phyloP scores from a whole-genome alignment of 2,113 vertebrate genomes.

The Nothocercus nigrocapillus region DNA sequence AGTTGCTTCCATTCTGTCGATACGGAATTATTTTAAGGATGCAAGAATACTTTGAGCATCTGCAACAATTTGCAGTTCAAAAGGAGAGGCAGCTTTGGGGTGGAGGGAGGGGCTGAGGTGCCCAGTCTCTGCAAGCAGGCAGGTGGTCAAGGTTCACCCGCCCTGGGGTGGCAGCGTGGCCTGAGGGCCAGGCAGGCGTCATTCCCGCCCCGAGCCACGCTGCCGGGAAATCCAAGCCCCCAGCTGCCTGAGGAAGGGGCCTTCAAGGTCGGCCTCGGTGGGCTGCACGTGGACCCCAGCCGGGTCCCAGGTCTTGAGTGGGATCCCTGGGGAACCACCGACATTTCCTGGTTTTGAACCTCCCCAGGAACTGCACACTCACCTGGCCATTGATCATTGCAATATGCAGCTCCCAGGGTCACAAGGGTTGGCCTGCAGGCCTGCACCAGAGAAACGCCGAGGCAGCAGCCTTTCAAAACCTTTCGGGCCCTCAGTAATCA shows the following conservation, averaged over 20 bases:
- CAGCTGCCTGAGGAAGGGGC: not conserved
- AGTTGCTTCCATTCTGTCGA: not conserved
- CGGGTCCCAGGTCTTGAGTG: not conserved
- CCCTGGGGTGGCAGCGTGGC: not conserved
- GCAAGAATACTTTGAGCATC: not conserved
- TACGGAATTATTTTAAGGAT: not conserved
- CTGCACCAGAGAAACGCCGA: not conserved
- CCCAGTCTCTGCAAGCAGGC: not conserved
- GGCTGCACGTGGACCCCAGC: not conserved
- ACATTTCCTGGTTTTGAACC: not conserved
- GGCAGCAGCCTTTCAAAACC: not conserved
- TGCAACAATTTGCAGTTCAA: not conserved
- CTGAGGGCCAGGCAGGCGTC: not conserved
- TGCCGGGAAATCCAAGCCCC: not conserved
- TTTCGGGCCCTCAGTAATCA: not conserved
- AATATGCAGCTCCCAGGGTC: not conserved
- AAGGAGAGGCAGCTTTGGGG: not conserved
- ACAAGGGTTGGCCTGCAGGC: not conserved
- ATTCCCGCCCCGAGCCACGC: not conserved
- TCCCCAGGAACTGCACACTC: not conserved
- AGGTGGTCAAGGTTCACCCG: not conserved
- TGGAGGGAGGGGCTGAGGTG: not conserved
- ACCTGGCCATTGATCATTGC: not conserved
- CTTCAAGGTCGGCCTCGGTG: not conserved
- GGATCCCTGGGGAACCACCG: not conserved